Evolutionary conservation across 2,113 vertebrate genomes (phyloP), one percentile per base, ranked within the genome.

Genomic region (Oncorhynchus nerka): DNA sequence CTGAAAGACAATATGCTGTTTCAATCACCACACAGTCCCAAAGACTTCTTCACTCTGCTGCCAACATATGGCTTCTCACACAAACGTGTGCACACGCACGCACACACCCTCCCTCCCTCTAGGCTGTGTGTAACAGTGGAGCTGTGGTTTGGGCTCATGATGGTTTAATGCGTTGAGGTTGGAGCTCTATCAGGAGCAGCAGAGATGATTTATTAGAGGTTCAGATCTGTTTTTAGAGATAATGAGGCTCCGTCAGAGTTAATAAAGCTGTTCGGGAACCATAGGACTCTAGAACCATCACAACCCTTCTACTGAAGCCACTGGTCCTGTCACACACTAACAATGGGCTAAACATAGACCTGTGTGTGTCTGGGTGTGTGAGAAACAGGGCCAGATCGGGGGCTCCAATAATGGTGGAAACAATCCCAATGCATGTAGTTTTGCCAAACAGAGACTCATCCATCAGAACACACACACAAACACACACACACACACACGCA

Each of bases 201-300:
- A 89, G 89, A 93, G 91, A 93, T 93, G 92, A 94, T 94, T 94
- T 94, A 93, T 93, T 93, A 93, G 90, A 85, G 85, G 87, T 89
- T 89, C 89, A 88, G 39, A 89, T 85, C 90, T 90, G 85, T 91
- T 93, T 93, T 93, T 93, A 93, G 86, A 92, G 90, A 91, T 91
- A 92, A 91, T 87, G 87, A 89, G 85, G 68, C 83, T 86, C 86
- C 80, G 89, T 93, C 93, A 91, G 85, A 90, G 88, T 89, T 92
- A 92, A 93, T 93, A 93, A 92, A 91, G 87, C 49, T 19, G 49
- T 55, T 55, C 49, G 19, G 19, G 49, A 55, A 55, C 49, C 19
- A 15, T 5, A 19, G 12, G 3, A 55, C 3, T 55, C 49, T 19
- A 89, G 85, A 91, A 90, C 85, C 86, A 78, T 90, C 84, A 87